Base-by-base conservation (phyloP, 1,140 invertebrate genomes). In the Schmidtea mediterranea region DNA sequence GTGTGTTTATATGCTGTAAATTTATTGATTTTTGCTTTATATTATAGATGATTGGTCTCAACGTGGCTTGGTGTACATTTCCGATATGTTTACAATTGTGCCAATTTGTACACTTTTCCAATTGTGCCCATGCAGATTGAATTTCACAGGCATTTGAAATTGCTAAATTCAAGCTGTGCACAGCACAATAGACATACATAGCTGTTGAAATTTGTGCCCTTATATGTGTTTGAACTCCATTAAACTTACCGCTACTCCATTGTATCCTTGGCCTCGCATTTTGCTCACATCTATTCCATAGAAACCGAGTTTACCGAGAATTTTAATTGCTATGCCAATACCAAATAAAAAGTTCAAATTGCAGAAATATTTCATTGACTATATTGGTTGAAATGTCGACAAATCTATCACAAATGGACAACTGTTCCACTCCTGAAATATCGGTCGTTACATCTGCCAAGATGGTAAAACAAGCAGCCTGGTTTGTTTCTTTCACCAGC, bases 351-450 rank as follows among this genome's bases (percentile, higher is more conserved):
- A 19, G 18, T 45, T 16, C 21, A 6, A 45, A 45, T 45, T 45
- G 43, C 43, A 45, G 43, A 22, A 45, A 45, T 16, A 45, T 45
- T 45, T 45, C 43, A 45, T 45, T 45, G 15, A 45, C 43, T 22
- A 22, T 22, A 45, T 45, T 45, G 12, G 9, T 22, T 45, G 21
- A 45, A 13, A 45, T 19, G 21, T 45, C 43, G 18, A 45, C 43
- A 22, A 19, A 45, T 45, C 43, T 45, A 22, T 19, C 9, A 21
- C 43, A 45, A 19, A 45, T 10, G 23, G 43, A 45, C 21, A 45
- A 45, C 43, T 45, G 43, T 45, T 45, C 43, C 15, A 45, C 43
- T 45, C 43, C 43, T 45, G 43, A 45, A 45, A 45, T 45, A 45
- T 45, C 18, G 23, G n/a, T 2, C 13, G 43, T 45, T 45, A 19